A percentile compares a stretch with the other conserved stretches of the same genome.
These are phyloP conservation scores for Leucophora obtusa DNA, from an alignment of 2,888 invertebrate species.

Conservation along the genomic window DNA sequence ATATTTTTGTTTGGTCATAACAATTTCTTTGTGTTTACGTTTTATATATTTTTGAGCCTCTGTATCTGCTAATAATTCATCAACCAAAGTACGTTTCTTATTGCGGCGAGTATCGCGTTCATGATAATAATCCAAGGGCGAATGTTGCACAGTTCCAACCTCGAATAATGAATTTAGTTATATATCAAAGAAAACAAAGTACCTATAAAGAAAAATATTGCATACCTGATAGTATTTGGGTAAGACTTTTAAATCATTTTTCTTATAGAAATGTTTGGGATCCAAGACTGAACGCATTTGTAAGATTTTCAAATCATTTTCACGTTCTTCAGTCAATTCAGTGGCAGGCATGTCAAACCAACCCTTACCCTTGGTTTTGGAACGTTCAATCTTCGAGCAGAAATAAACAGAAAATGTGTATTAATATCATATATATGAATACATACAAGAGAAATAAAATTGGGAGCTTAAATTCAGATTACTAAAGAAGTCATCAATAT, in stretches of 20 bases:
- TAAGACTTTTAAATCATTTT: conserved; percentile 89
- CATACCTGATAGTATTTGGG: conserved; percentile 95
- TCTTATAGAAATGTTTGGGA: conserved; percentile 96
- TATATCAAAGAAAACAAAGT: not conserved
- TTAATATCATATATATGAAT: no score
- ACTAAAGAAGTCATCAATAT: conserved; percentile 79
- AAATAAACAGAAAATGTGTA: not conserved
- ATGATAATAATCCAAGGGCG: conserved; percentile 91
- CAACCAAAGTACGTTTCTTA: conserved; percentile 93
- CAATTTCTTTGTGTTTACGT: conserved; percentile 87
- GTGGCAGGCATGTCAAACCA: conserved; percentile 95
- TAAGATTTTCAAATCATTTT: conserved; percentile 91
- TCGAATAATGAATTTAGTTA: conserved; percentile 73
- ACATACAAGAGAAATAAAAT: no score
- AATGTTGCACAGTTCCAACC: conserved; percentile 90
- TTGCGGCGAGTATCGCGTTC: conserved; percentile 91
- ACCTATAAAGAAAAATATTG: no score
- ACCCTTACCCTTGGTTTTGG: conserved; percentile 88
- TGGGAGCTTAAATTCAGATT: conserved; percentile 73
- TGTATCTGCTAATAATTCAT: conserved; percentile 94
- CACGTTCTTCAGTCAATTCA: conserved; percentile 92
- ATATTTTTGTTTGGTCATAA: conserved; percentile 83
- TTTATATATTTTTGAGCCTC: conserved; percentile 90
- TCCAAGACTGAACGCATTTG: conserved; percentile 95
- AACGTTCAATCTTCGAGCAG: conserved; percentile 83